A percentile compares a stretch with the other conserved stretches of the same genome.
These are phyloP conservation scores for Anastrepha ludens DNA, from an alignment of 1,140 invertebrate species.

Conservation along the genomic window DNA sequence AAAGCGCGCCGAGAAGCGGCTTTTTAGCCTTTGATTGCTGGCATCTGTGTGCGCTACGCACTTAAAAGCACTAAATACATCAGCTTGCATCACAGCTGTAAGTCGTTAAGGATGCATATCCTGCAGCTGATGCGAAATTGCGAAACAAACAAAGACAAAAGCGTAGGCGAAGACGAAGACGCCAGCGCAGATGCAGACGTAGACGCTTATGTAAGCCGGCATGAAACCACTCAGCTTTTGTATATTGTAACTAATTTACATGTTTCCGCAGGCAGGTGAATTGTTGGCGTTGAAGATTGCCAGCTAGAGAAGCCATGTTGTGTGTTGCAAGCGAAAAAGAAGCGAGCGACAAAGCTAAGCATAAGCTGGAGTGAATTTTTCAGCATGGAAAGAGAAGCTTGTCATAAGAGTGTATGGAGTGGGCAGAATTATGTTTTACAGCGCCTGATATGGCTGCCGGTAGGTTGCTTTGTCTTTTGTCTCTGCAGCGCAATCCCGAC, in stretches of 20 bases:
- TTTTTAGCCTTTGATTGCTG: conserved; percentile 36
- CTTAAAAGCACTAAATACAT: conserved; percentile 28
- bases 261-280: conserved; percentile 29
- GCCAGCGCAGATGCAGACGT: background rate
- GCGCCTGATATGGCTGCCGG: background rate
- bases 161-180: background rate
- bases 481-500: background rate
- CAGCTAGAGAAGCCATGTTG: background rate
- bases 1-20: background rate
- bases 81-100: conserved; percentile 26
- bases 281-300: background rate
- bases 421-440: background rate
- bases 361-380: background rate
- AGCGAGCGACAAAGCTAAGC: background rate
- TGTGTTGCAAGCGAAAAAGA: background rate
- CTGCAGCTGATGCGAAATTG: conserved; percentile 23
- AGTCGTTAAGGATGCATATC: conserved; percentile 48
- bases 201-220: background rate
- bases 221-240: conserved; percentile 31
- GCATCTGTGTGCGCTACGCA: conserved; percentile 32
- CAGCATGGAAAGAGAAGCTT: background rate
- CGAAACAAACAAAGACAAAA: background rate
- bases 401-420: background rate
- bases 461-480: conserved; percentile 5
- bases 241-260: conserved; percentile 46